Conservation (phyloP, 2,888 invertebrate species). For the Sericinus montela region DNA sequence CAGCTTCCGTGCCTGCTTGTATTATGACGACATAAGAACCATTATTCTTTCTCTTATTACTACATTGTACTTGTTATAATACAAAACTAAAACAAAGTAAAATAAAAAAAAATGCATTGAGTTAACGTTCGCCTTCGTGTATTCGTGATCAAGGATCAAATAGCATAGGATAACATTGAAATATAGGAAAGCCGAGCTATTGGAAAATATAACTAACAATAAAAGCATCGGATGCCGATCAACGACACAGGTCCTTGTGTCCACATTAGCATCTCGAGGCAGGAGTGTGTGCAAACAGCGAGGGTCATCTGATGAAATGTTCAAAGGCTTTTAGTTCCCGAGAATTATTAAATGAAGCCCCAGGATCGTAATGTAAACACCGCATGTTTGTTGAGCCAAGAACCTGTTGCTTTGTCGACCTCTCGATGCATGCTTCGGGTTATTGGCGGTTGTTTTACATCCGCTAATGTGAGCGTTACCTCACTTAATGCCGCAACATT, state of each 20-base stretch:
- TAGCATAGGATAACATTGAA: constrained; percentile 59
- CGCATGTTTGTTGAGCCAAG: constrained; percentile 67
- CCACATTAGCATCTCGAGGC: constrained; percentile 77
- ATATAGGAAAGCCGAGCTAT: constrained; percentile 64
- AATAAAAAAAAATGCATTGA: too few relatives aligned
- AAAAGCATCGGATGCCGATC: constrained; percentile 71
- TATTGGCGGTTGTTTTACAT: constrained; percentile 77
- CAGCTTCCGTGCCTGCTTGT: constrained; percentile 42
- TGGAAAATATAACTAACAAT: constrained; percentile 58
- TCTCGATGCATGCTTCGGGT: constrained; percentile 70
- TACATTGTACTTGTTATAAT: too few relatives aligned
- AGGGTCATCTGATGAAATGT: constrained; percentile 80
- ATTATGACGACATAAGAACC: constrained; percentile 16
- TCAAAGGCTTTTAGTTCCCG: constrained; percentile 80
- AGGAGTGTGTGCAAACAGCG: constrained; percentile 77
- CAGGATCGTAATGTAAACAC: constrained; percentile 78
- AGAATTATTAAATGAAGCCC: constrained; percentile 79
- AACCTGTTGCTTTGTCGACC: constrained; percentile 76
- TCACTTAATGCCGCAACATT: constrained; percentile 64
- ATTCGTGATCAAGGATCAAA: constrained; percentile 48
- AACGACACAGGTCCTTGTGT: constrained; percentile 78
- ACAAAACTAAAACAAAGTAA: too few relatives aligned
- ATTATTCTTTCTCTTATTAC: too few relatives aligned
- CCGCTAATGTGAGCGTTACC: constrained; percentile 70
- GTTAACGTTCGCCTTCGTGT: too few relatives aligned